Percentiles rank a stretch among this genome's conserved stretches.
phyloP scores from a whole-genome alignment of 1,140 invertebrate species.

The Leptinotarsa texana region DNA sequence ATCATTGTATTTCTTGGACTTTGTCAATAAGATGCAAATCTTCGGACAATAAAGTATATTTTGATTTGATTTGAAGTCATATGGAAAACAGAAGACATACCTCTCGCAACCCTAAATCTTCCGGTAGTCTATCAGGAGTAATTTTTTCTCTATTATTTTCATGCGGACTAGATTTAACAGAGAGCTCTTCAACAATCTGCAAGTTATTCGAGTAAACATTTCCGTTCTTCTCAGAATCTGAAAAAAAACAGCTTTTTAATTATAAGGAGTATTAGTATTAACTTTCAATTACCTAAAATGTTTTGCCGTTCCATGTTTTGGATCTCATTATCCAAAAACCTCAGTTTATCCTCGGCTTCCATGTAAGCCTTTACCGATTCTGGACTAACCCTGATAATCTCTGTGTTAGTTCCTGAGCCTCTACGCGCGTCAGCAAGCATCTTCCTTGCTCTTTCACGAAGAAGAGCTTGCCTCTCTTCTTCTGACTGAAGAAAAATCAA shows the following conservation, averaged over 20 bases:
- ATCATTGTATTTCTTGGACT: no score
- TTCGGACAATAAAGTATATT: no score
- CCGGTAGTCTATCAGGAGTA: conserved; percentile 64
- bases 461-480: conserved; percentile 81
- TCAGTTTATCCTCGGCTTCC: conserved; percentile 44
- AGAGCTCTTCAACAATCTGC: conserved; percentile 40
- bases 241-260: not conserved
- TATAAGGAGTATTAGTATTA: not conserved
- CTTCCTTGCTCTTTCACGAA: conserved; percentile 84
- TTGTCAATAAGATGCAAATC: no score
- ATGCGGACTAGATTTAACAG: conserved; percentile 50
- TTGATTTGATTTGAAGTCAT: no score
- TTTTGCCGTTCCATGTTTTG: conserved; percentile 37
- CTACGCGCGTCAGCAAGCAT: conserved; percentile 87
- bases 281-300: conserved; percentile 32
- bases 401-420: conserved; percentile 55
- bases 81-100: conserved; percentile 48
- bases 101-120: conserved; percentile 56
- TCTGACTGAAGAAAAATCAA: conserved; percentile 60
- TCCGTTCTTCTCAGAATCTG: conserved; percentile 45
- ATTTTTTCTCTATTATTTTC: conserved; percentile 65
- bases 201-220: conserved; percentile 40
- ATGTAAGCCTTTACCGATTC: conserved; percentile 39
- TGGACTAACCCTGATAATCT: conserved; percentile 47
- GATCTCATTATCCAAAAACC: conserved; percentile 38